Evolutionary conservation across 1,140 invertebrate genomes (phyloP), one percentile per base, ranked within the genome.

Genomic region (Melanaphis sacchari): DNA sequence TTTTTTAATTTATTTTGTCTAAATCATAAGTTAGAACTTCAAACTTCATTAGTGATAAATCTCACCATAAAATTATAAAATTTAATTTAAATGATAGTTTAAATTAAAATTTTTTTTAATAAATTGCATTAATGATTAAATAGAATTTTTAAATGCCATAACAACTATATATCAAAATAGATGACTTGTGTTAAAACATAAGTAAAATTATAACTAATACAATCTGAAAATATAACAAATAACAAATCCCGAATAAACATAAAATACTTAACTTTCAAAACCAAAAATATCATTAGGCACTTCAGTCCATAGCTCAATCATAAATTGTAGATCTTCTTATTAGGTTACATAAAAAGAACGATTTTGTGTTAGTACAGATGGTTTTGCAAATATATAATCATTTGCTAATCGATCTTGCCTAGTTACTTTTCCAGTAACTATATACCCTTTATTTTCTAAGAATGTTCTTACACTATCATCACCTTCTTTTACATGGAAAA

Each of bases 341-440:
- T 82, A 82, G 21, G 43, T 93, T 41, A 84, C 49, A 93, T 85
- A 85, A 54, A 85, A 93, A 15, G 91, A 93, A n/a, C 85, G 8
- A 41, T 93, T 93, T 93, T 93, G 43, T 52, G 76, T 85, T 31
- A 93, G 22, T 5, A 82, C 81, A n/a, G 91, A 93, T 54, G 91
- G 82, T 49, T 94, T 94, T 36, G 91, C 93, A 94, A 94, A 94
- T 81, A 94, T 94, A 22, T 85, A 94, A 87, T 94, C 93, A 85
- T 94, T 94, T 18, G 93, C 93, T 52, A 94, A 88, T 40, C 49
- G 43, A 54, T 94, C 90, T 21, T 92, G 76, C 38, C 91, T 92
- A 31, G 93, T 94, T 40, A 94, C 93, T 92, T 94, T 91, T 54
- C 46, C 91, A n/a, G 91, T 91, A 0, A 94, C 93, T 49, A 91